phyloP scores from a whole-genome alignment of 2,888 invertebrate genomes.

The Microchrysa polita region DNA sequence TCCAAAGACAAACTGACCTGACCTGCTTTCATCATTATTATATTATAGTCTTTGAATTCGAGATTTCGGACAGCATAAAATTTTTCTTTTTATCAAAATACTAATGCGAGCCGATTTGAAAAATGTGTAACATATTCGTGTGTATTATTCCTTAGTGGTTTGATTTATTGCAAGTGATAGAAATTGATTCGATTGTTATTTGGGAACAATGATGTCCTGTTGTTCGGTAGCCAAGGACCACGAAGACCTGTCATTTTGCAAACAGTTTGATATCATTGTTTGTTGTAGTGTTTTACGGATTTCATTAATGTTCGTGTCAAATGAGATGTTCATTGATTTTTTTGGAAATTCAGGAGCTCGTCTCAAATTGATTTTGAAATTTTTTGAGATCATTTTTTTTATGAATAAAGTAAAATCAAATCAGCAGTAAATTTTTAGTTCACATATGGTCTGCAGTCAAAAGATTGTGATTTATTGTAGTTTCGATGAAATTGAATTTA shows the following conservation, averaged over 20 bases:
- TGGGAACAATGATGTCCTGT: constrained; percentile 38
- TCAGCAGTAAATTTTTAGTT: no score
- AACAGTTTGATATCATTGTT: constrained; percentile 42
- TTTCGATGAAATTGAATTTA: no score
- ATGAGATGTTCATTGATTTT: constrained; percentile 29
- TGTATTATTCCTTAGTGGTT: constrained; percentile 1
- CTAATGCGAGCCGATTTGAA: no score
- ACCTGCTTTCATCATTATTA: constrained; percentile 12
- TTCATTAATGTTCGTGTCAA: background rate
- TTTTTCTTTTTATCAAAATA: background rate
- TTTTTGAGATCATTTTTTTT: no score
- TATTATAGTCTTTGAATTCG: no score
- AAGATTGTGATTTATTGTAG: no score
- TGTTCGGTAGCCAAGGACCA: constrained; percentile 34
- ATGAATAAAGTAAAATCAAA: no score
- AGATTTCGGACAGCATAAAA: constrained; percentile 26
- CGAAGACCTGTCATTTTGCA: constrained; percentile 27
- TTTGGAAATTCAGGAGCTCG: background rate
- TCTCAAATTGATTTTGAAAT: background rate
- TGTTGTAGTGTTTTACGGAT: background rate
- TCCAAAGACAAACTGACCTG: background rate
- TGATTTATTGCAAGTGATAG: background rate
- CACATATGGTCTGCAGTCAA: no score
- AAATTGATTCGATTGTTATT: constrained; percentile 4
- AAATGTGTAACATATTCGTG: no score